Conservation (phyloP, 2,797 vertebrate species). For the Lateolabrax maculatus region DNA sequence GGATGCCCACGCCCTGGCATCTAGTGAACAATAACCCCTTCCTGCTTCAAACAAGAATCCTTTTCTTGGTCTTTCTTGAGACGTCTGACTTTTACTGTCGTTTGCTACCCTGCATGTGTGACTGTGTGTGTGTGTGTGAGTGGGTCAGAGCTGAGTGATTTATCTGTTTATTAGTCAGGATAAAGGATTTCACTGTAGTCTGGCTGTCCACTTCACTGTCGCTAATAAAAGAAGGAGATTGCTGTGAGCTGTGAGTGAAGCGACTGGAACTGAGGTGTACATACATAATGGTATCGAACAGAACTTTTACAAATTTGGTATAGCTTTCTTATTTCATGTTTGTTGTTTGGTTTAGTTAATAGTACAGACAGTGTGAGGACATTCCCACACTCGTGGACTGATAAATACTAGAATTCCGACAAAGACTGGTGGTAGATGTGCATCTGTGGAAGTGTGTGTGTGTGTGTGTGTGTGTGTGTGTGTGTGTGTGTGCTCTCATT, state of each 20-base stretch:
- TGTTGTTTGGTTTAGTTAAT: neutral
- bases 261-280: constrained; percentile 19
- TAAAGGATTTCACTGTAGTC: constrained; percentile 70
- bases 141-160: constrained; percentile 66
- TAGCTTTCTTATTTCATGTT: neutral
- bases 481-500: constrained; percentile 15
- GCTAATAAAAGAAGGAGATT: constrained; percentile 28
- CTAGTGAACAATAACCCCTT: constrained; percentile 84
- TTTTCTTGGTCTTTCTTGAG: constrained; percentile 69
- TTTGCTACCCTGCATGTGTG: constrained; percentile 42
- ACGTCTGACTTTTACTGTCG: constrained; percentile 62
- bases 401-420: neutral
- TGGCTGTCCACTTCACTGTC: constrained; percentile 56
- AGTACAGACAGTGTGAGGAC: neutral
- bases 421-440: neutral
- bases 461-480: neutral
- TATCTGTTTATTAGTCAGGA: constrained; percentile 66
- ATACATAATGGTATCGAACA: constrained; percentile 1
- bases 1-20: constrained; percentile 87
- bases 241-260: constrained; percentile 24
- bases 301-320: neutral
- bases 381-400: neutral
- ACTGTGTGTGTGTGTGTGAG: constrained; percentile 33
- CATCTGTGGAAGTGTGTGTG: neutral
- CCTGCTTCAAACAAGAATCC: constrained; percentile 85